phyloP scores from a whole-genome alignment of 2,113 vertebrate species.

The Felis catus region F.catus_Fca126_mat1.0 CM031412.1:144077501-144078000 shows the following conservation, averaged over 20 bases:
- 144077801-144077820: slow-evolving; percentile 96
- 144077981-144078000: slow-evolving; percentile 61
- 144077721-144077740: slow-evolving; percentile 95
- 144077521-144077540: not conserved
- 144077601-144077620: not conserved
- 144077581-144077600: slow-evolving; percentile 28
- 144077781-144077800: slow-evolving; percentile 89
- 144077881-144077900: slow-evolving; percentile 75
- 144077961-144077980: slow-evolving; percentile 58
- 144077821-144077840: slow-evolving; percentile 86
- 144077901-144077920: slow-evolving; percentile 77
- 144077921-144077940: slow-evolving; percentile 64
- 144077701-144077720: slow-evolving; percentile 92
- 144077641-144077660: not conserved
- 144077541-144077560: slow-evolving; percentile 25
- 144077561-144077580: slow-evolving; percentile 33
- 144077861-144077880: slow-evolving; percentile 56
- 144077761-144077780: slow-evolving; percentile 88
- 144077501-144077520: not conserved
- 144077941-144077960: slow-evolving; percentile 69
- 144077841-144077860: not conserved
- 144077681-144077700: slow-evolving; percentile 94
- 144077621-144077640: slow-evolving; percentile 9
- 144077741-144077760: slow-evolving; percentile 94
- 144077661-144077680: slow-evolving; percentile 87